Evolutionary conservation across 2,888 invertebrate species (phyloP).

Genomic region (Tuta absoluta): DNA sequence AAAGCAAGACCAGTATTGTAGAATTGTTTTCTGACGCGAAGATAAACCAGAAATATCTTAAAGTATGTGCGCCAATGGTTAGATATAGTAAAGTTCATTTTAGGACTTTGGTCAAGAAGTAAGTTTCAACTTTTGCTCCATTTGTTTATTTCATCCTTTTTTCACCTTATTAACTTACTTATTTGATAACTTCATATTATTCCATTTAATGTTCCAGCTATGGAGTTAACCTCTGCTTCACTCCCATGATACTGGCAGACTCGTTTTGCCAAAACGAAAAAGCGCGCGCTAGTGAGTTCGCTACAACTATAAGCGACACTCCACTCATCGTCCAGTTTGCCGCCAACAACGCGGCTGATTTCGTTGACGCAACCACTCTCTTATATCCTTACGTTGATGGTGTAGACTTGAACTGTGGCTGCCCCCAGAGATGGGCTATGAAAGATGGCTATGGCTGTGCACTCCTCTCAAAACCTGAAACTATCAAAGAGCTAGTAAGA

Average conservation of each 20-base stretch:
- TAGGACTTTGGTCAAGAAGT: slow-evolving; percentile 72
- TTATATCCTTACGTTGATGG: slow-evolving; percentile 93
- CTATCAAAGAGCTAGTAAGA: slow-evolving; percentile 89
- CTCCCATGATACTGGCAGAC: slow-evolving; percentile 98
- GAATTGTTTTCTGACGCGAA: slow-evolving; percentile 84
- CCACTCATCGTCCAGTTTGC: slow-evolving; percentile 98
- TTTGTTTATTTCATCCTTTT: neutral
- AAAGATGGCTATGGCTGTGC: slow-evolving; percentile 94
- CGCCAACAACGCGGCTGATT: slow-evolving; percentile 90
- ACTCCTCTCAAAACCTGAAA: slow-evolving; percentile 90
- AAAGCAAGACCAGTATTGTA: slow-evolving; percentile 71
- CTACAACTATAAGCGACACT: slow-evolving; percentile 87
- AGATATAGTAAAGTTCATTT: slow-evolving; percentile 87
- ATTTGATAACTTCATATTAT: neutral
- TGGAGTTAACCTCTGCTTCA: slow-evolving; percentile 93
- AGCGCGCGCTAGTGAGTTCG: slow-evolving; percentile 92
- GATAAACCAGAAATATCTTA: slow-evolving; percentile 80
- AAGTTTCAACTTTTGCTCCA: slow-evolving; percentile 38
- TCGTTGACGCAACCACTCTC: slow-evolving; percentile 91
- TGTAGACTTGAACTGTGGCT: slow-evolving; percentile 98
- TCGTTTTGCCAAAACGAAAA: slow-evolving; percentile 94
- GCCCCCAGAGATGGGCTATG: slow-evolving; percentile 97
- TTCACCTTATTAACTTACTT: neutral
- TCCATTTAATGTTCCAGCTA: slow-evolving; percentile 79
- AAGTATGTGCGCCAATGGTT: slow-evolving; percentile 97